A percentile compares a stretch with the other conserved stretches of the same genome.
Conservation (phyloP, 1,140 invertebrate genomes). For the Yoshiicerus persimilis region DNA sequence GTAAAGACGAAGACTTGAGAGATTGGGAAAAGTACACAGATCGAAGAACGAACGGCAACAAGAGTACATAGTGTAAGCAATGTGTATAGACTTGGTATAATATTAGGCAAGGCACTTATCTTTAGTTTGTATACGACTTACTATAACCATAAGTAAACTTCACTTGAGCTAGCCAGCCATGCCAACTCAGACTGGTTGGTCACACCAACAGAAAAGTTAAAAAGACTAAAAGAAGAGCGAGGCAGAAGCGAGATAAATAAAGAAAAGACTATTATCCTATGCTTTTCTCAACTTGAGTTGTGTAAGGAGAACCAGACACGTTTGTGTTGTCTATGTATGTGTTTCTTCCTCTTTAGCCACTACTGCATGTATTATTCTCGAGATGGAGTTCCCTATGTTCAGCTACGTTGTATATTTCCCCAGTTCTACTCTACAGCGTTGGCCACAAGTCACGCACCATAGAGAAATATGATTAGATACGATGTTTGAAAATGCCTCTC, state of each 20-base stretch:
- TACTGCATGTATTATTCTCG: neutral
- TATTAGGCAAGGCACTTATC: neutral
- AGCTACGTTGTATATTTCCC: neutral
- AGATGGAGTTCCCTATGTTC: neutral
- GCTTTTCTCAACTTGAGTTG: neutral
- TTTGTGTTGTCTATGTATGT: neutral
- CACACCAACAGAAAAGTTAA: neutral
- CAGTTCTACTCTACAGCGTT: neutral
- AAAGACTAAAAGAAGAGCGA: neutral
- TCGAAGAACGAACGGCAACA: neutral
- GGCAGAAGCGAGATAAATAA: neutral
- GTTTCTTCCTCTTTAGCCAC: neutral
- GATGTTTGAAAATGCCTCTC: too few species aligned
- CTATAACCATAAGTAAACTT: neutral
- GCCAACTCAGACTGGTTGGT: neutral
- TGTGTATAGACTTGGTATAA: neutral
- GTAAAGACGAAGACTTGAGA: neutral
- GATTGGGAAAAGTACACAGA: neutral
- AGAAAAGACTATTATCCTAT: neutral
- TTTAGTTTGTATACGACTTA: neutral
- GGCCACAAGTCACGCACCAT: too few species aligned
- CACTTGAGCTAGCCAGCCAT: neutral
- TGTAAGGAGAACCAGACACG: neutral
- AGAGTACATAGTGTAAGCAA: neutral
- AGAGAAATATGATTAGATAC: too few species aligned